Evolutionary conservation across 2,888 invertebrate species (phyloP), one percentile per base, ranked within the genome.

Genomic region (Podotricha telesiphe): DNA sequence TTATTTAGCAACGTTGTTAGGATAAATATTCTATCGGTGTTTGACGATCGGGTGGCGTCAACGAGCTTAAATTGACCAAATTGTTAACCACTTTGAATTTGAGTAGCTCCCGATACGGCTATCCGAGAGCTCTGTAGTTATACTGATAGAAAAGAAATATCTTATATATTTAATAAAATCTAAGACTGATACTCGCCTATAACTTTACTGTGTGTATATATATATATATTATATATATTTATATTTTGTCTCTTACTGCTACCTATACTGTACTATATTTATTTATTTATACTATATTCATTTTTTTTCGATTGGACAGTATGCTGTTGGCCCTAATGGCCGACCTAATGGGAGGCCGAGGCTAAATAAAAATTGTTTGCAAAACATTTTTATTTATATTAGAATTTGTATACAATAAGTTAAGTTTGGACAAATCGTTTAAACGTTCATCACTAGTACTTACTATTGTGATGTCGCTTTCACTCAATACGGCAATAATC

Each of bases 401-500:
- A 28, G 28, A 28, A 28, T 28, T 28, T 28, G 28, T 28, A 4
- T 6, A 28, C 28, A 28, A 42, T 7, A 42, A 13, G 13, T 13
- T 13, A 42, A 42, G 13, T 11, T 11, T 13, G 42, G 42, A 42
- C 13, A 42, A 42, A 8, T 53, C 28, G 28, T n/a, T 28, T 28
- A 28, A 53, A 53, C n/a, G 34, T 42, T 13, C 4, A 4, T 53
- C 53, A 53, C 11, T 53, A 47, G 17, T 1, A 55, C 10, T 19
- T 20, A 20, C 7, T 37, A n/a, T 3, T 34, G 28, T 59, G 28
- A 42, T 65, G 65, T 68, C 68, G 66, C 74, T 74, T 70, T 74
- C 73, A 70, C 72, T 68, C 73, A 74, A 74, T 73, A 71, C 70
- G 47, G 58, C 70, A 69, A 63, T 74, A 73, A 74, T 73, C 58